Evolutionary conservation across 2,888 invertebrate genomes (phyloP).

Genomic region (Monoplex corrugatus): DNA sequence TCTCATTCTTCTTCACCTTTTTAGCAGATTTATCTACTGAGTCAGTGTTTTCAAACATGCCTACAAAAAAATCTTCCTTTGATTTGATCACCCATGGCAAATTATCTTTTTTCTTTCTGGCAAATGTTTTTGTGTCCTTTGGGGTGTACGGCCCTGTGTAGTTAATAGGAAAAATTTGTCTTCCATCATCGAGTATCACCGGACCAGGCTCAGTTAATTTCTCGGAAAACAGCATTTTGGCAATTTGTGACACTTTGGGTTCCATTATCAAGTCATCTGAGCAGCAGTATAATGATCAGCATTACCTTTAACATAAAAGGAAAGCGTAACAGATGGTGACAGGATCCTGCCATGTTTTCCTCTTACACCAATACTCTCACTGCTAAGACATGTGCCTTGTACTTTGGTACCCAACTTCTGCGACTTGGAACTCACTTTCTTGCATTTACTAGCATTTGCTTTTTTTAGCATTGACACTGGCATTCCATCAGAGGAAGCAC

Average conservation of each 20-base stretch:
- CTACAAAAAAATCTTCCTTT: not conserved
- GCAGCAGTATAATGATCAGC: not conserved
- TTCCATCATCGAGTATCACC: not conserved
- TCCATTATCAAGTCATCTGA: not conserved
- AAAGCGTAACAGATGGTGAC: not conserved
- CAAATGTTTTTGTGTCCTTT: not conserved
- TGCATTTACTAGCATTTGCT: too few species aligned
- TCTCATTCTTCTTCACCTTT: not conserved
- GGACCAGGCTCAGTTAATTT: not conserved
- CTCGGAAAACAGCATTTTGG: not conserved
- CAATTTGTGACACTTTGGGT: not conserved
- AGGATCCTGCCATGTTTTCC: not conserved
- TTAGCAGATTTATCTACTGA: not conserved
- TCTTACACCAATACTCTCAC: too few species aligned
- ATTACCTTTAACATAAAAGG: not conserved
- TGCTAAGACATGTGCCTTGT: too few species aligned
- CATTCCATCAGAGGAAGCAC: too few species aligned
- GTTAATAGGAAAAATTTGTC: not conserved
- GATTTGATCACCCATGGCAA: not conserved
- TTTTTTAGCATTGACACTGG: too few species aligned
- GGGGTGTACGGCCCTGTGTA: constrained; percentile 14
- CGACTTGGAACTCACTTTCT: too few species aligned
- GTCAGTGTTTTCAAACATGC: not conserved
- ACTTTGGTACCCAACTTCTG: too few species aligned
- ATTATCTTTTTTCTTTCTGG: not conserved